These are phyloP conservation scores for Salticus scenicus DNA, from an alignment of 2,888 invertebrate genomes.

Conservation along the genomic window DNA sequence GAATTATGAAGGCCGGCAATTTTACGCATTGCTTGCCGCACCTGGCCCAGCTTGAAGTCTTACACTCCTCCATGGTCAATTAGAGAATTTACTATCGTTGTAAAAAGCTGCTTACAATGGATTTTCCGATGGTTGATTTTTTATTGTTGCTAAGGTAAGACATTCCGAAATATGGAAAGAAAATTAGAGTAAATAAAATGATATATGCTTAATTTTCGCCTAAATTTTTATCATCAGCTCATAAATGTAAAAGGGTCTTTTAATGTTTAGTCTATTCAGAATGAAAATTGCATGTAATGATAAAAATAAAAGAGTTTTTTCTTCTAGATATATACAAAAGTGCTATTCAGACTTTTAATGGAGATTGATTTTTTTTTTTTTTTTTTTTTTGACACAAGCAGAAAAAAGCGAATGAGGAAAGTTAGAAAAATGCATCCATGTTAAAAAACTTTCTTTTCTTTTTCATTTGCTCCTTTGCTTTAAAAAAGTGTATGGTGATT, in stretches of 20 bases:
- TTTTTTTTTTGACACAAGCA: no score
- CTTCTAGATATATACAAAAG: no score
- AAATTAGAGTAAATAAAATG: not conserved
- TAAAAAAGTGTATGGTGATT: no score
- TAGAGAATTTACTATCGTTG: not conserved
- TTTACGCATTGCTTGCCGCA: conserved; percentile 47
- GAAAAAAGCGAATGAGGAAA: no score
- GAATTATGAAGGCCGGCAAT: conserved; percentile 21
- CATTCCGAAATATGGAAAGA: not conserved
- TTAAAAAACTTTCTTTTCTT: no score
- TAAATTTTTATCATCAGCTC: not conserved
- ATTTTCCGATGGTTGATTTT: not conserved
- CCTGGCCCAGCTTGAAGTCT: conserved; percentile 21
- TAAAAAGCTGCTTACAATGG: not conserved
- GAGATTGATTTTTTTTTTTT: no score
- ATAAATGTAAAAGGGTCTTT: not conserved
- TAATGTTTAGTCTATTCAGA: no score
- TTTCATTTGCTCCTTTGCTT: no score
- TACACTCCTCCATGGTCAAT: not conserved
- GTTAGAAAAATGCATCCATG: no score
- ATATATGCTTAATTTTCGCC: not conserved
- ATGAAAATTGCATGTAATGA: no score
- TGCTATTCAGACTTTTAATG: no score
- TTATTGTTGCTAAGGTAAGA: not conserved
- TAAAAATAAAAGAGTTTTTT: no score